Percentiles rank a stretch among this genome's conserved stretches.
These are phyloP conservation scores for Scaptomyza montana DNA, from an alignment of 1,140 invertebrate genomes.

Conservation along the genomic window DNA sequence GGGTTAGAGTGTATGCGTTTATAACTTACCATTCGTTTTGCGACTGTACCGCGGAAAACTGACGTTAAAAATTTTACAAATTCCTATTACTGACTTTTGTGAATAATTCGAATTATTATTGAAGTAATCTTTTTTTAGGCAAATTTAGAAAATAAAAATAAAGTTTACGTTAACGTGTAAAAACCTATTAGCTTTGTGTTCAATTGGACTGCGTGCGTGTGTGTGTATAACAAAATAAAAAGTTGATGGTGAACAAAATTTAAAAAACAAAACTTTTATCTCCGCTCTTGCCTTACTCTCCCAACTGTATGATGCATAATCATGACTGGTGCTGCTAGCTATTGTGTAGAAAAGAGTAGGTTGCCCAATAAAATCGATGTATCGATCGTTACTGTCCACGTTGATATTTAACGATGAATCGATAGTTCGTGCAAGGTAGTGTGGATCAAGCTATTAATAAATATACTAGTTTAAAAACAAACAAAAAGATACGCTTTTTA, in stretches of 20 bases:
- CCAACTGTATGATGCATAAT: slow-evolving; percentile 33
- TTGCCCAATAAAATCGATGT: background rate
- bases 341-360: slow-evolving; percentile 5
- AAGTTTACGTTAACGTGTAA: background rate
- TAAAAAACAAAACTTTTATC: slow-evolving; percentile 13
- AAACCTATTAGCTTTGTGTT: background rate
- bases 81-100: background rate
- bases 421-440: background rate
- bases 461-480: too few species aligned
- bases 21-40: slow-evolving; percentile 33
- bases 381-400: slow-evolving; percentile 13
- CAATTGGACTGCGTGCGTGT: slow-evolving; percentile 9
- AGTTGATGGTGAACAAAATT: slow-evolving; percentile 11
- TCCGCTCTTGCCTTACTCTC: slow-evolving; percentile 41
- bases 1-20: slow-evolving; percentile 17
- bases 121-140: background rate
- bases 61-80: background rate
- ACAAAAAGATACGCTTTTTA: background rate
- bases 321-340: slow-evolving; percentile 3
- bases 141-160: slow-evolving; percentile 4
- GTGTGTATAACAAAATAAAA: slow-evolving; percentile 1
- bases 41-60: slow-evolving; percentile 41
- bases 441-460: background rate
- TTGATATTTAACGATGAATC: background rate
- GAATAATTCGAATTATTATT: background rate